phyloP scores from a whole-genome alignment of 2,113 vertebrate genomes.

The Pseudopodoces humilis region DNA sequence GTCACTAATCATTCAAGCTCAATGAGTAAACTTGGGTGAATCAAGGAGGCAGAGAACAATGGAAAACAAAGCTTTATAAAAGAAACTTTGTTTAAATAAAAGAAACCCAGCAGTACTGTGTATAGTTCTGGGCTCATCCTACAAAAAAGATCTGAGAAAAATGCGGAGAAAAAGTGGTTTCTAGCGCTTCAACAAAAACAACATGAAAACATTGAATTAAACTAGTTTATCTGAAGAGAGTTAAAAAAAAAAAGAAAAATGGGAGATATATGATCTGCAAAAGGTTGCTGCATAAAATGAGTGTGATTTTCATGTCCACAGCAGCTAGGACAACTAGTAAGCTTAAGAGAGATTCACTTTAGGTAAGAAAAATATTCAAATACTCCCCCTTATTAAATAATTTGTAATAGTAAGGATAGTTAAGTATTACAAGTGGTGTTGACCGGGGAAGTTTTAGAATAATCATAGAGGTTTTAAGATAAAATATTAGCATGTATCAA shows the following conservation, averaged over 20 bases:
- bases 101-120: not conserved
- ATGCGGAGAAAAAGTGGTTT: not conserved
- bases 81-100: not conserved
- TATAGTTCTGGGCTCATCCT: not conserved
- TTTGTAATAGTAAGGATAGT: not conserved
- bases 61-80: not conserved
- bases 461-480: not conserved
- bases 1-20: not conserved
- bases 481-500: not conserved
- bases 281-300: not conserved
- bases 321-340: not conserved
- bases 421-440: not conserved
- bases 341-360: not conserved
- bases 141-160: not conserved
- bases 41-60: not conserved
- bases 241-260: not conserved
- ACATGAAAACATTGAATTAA: not conserved
- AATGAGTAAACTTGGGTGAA: not conserved
- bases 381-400: not conserved
- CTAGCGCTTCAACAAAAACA: not conserved
- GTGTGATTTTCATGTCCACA: not conserved
- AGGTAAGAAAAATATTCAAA: not conserved
- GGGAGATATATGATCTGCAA: not conserved
- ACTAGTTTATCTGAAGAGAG: not conserved
- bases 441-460: not conserved